Base-by-base conservation (phyloP, 1,140 invertebrate species). In the Brachionus plicatilis region DNA sequence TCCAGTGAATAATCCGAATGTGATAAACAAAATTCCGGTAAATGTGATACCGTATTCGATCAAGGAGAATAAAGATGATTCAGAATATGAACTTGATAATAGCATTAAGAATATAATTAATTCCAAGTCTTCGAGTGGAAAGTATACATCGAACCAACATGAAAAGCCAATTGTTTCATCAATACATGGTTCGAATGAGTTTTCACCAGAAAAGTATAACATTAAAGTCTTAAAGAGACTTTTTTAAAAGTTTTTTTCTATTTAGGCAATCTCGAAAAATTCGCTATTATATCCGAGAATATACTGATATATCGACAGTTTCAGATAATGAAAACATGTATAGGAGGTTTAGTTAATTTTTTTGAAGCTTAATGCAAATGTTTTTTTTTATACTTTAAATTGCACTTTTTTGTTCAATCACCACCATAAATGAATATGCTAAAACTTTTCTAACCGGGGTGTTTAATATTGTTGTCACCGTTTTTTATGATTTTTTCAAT, bases 271-370 rank as follows among this genome's bases (percentile, higher is more conserved):
- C 20, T 17, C 33, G 79, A 29, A 60, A 45, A 65, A 56, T 82
- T 41, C 79, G 65, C 33, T 82, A 82, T 27, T 82, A 82, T 47
- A 65, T 82, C 12, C 33, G 79, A 65, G 79, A 82, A 17, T 82
- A 82, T 82, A 14, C 53, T 65, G 79, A 82, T 60, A 45, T 82
- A n/a, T 82, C 79, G 47, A 50, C 72, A 20, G 72, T 76, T 27
- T 76, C 72, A 50, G 72, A 76, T 76, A 76, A 76, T 50, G 72
- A 76, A 76, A 76, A 27, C 20, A 76, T 76, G 43, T 76, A 76
- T 76, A 76, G 72, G 20, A 76, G 72, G 72, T 76, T 76, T 76
- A 76, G 72, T 76, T 76, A 76, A 76, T 43, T 43, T 72, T 43
- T 20, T 72, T 41, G 53, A 20, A 20, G 53, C 53, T 60, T 60